Evolutionary conservation across 1,140 invertebrate species (phyloP), one percentile per base, ranked within the genome.

Genomic region (Drosophila paulistorum): DNA sequence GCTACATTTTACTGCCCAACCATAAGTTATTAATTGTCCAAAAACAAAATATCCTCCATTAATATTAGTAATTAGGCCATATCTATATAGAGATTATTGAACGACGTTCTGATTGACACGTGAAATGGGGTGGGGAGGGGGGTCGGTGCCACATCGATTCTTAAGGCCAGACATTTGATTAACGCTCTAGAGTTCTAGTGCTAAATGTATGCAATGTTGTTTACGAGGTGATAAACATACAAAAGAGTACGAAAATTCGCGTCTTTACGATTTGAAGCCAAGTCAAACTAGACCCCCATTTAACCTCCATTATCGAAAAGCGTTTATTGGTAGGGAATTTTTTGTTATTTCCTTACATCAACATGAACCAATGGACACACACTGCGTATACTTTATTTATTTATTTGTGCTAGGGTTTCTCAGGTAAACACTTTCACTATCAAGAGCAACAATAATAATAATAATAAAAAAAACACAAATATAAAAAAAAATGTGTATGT

Each of bases 1-100:
- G 70, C 65, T 20, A 57, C 35, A 20, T 23, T 63, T 33, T 63
- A 48, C 23, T 63, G n/a, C 42, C 61, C 13, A 33, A 17, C 60
- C n/a, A 41, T 14, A 26, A 62, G 55, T 33, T 30, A 62, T 62
- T 42, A 41, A 62, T 26, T 30, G 30, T 30, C 30, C 30, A 7
- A 30, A 6, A 7, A 30, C 20, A 74, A 68, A 75, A 75, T 51
- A 51, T 51, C 9, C 45, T 11, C 45, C 45, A 23, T 3, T 23
- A 75, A 33, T 61, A 60, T 11, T 20, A 58, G 71, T 75, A 68
- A 75, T 75, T 75, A 76, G 64, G 73, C 54, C 63, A 77, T 77
- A 77, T 77, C 66, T 77, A 61, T 77, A 57, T 70, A 39, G 59
- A 51, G n/a, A 48, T 48, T 48, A 39, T 61, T 26, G 14, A 10